Evolutionary conservation across 2,797 vertebrate genomes (phyloP), one percentile per base, ranked within the genome.

Genomic region (Lithobates sylvaticus): DNA sequence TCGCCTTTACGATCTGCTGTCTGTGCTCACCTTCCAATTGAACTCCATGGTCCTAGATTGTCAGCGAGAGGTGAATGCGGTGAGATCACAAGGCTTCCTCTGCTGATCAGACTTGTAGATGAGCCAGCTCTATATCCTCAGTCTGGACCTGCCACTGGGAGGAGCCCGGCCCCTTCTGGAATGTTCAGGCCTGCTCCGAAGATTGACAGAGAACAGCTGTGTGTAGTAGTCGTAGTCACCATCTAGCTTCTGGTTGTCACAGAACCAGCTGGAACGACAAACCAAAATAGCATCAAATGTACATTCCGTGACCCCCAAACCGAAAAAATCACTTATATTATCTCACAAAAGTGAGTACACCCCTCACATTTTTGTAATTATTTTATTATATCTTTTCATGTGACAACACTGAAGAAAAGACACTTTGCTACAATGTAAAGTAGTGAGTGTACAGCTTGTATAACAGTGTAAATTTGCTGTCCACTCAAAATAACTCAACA

Each of bases 1-100:
- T 1, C 12, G 44, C 12, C 44, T 47, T 3, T 47, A 44, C 2
- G 10, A 44, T 44, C 44, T 47, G 44, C 12, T 3, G 10, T 1
- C n/a, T 26, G 61, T 9, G 23, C 79, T 83, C 32, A 86, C 85
- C 50, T 77, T 82, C 85, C 85, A 86, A 10, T 82, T 86, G 42
- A 86, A 15, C 3, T 86, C 85, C 4, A 54, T 67, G 74, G 70
- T 82, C 21, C 9, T 83, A 44, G 32, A 42, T 18, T 26, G 29
- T 81, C 79, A 3, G 32, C 68, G 42, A 36, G 34, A 3, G 34
- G 34, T 36, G 2, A 36, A 6, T 6, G 6, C 10, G 1, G 42
- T 2, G 26, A 44, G 34, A 44, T 12, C n/a, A 3, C 1, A 42
- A 27, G 3, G 9, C 10, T 16, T 34, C 0, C 5, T 58, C 3